Conservation (phyloP, 1,140 invertebrate species). For the Drosophila nigromelanica region DNA sequence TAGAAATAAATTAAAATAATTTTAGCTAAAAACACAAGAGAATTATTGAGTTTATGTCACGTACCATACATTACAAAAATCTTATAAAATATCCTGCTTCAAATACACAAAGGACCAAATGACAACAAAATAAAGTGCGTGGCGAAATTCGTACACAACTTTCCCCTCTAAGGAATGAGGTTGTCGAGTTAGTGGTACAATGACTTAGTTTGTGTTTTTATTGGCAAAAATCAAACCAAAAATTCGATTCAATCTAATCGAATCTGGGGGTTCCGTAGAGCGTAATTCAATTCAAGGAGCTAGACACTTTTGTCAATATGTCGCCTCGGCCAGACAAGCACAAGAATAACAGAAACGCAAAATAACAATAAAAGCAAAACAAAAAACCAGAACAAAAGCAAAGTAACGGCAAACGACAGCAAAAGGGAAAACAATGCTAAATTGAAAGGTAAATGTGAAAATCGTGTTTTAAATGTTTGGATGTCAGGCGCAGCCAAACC, state of each 20-base stretch:
- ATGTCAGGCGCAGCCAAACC: conserved; percentile 51
- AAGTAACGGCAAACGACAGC: not conserved
- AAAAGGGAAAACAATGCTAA: conserved; percentile 59
- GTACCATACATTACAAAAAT: no score
- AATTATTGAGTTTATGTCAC: no score
- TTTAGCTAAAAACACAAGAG: no score
- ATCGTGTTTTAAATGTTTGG: conserved; percentile 76
- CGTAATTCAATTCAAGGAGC: conserved; percentile 62
- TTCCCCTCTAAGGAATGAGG: not conserved
- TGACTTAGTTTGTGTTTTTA: conserved; percentile 59
- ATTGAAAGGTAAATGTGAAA: conserved; percentile 77
- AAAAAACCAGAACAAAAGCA: not conserved
- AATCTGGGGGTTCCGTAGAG: conserved; percentile 47
- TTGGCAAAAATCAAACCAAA: conserved; percentile 59
- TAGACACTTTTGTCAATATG: conserved; percentile 70
- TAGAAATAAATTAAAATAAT: no score
- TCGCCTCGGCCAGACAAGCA: conserved; percentile 48
- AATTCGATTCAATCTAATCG: conserved; percentile 73
- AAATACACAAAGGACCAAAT: no score
- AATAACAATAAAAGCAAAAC: not conserved
- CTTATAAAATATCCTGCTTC: no score
- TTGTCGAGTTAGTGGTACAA: conserved; percentile 15
- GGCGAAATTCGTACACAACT: not conserved
- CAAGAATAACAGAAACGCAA: conserved; percentile 11
- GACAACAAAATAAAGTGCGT: no score